Evolutionary conservation across 1,140 invertebrate species (phyloP), one percentile per base, ranked within the genome.

Genomic region (Magallana gigas): DNA sequence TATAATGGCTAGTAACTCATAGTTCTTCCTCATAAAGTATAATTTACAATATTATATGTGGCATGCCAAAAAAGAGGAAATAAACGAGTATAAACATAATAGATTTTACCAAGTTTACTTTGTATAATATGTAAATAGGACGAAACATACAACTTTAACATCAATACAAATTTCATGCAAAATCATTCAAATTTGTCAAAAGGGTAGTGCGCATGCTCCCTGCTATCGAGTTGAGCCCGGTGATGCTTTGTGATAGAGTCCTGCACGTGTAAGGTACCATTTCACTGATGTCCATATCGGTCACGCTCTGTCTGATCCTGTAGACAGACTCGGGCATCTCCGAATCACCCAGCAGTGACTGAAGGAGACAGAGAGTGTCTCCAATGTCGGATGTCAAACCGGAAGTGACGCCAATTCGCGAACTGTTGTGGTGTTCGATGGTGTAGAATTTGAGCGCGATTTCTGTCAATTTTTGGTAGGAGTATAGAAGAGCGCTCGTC

Each of bases 151-250:
- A 48, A 48, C 36, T 48, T 48, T 48, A 48, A 48, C 36, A 48
- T 48, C 36, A 48, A 48, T 48, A 48, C 36, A 1, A 48, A 5
- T 48, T 36, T 23, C 29, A 76, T 12, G 68, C 68, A 12, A 76
- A 76, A 76, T 76, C 68, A 29, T 76, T 76, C 68, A 76, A 76
- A 8, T 76, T 76, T 36, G 23, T 8, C 23, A 76, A 76, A 76
- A 76, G 23, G 9, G 68, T 76, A 11, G 68, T 29, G 8, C 68
- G 68, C 8, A 76, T 29, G 23, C 23, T 23, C 8, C 36, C 23
- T 36, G 23, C 8, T 5, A 76, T 76, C 8, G 9, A 29, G 23
- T 36, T 76, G 7, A 76, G 68, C 11, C 9, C 36, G 23, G 68
- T 29, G 68, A 76, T 8, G 14, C 36, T 76, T 29, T 76, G 23